phyloP scores from a whole-genome alignment of 2,113 vertebrate species.

The Pterocles burchelli region DNA sequence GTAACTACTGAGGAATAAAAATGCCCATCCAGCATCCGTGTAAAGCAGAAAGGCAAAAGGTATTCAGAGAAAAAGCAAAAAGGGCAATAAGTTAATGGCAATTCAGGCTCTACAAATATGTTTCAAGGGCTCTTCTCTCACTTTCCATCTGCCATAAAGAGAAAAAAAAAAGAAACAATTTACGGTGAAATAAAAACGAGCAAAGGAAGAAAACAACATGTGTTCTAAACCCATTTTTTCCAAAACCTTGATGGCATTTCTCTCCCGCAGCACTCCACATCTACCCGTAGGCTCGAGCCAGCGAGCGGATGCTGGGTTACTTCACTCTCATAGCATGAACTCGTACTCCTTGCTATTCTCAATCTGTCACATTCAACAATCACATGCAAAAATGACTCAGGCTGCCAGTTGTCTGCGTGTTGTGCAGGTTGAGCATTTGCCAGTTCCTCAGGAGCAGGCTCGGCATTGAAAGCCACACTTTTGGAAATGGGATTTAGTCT shows the following conservation, averaged over 20 bases:
- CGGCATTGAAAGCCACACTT: slow-evolving; percentile 2
- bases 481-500: not conserved
- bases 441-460: slow-evolving; percentile 50
- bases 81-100: not conserved
- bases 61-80: not conserved
- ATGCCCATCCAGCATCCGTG: not conserved
- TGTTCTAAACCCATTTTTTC: not conserved
- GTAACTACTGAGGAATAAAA: not conserved
- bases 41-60: not conserved
- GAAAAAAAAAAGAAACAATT: not conserved
- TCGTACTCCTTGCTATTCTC: slow-evolving; percentile 56
- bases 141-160: not conserved
- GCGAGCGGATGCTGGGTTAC: not conserved
- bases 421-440: slow-evolving; percentile 57
- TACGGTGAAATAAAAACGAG: not conserved
- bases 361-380: slow-evolving; percentile 66
- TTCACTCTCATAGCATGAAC: slow-evolving; percentile 46
- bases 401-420: slow-evolving; percentile 43
- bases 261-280: not conserved
- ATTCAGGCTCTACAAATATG: not conserved
- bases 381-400: slow-evolving; percentile 49
- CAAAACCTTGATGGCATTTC: not conserved
- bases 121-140: not conserved
- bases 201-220: not conserved
- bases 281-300: not conserved